Percentiles rank a stretch among this genome's conserved stretches.
Evolutionary conservation across 2,797 vertebrate genomes (phyloP).

Genomic region (Sebastes jordani): DNA sequence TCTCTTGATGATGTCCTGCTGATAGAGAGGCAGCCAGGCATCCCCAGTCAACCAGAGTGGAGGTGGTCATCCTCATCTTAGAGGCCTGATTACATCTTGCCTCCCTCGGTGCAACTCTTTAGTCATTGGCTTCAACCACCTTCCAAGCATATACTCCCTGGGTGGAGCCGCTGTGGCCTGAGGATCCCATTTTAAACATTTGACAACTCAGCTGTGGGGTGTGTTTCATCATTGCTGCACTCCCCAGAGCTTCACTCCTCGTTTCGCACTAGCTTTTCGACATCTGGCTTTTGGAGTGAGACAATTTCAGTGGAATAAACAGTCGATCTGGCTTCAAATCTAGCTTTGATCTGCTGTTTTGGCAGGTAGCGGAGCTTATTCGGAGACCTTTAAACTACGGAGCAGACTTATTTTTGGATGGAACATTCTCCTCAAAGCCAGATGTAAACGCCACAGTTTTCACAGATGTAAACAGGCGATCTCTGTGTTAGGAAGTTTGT

Average conservation of each 20-base stretch:
- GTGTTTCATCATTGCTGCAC: constrained; percentile 54
- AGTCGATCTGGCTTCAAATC: constrained; percentile 16
- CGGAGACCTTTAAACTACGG: neutral
- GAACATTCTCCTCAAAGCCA: constrained; percentile 13
- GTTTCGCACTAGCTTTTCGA: constrained; percentile 43
- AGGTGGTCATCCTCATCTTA: constrained; percentile 71
- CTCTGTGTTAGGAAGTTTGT: constrained; percentile 13
- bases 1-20: constrained; percentile 81
- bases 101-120: constrained; percentile 66
- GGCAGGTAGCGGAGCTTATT: constrained; percentile 26
- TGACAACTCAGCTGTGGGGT: constrained; percentile 72
- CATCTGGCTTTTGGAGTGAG: constrained; percentile 28
- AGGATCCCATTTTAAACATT: constrained; percentile 73
- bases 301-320: constrained; percentile 17
- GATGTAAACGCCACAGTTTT: constrained; percentile 20
- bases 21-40: constrained; percentile 76
- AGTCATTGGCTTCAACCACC: constrained; percentile 56
- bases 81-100: constrained; percentile 75
- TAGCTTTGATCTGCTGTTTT: constrained; percentile 28
- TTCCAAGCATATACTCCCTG: constrained; percentile 68
- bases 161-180: constrained; percentile 68
- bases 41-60: constrained; percentile 58
- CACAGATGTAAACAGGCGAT: constrained; percentile 20
- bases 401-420: constrained; percentile 26
- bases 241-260: constrained; percentile 36